Evolutionary conservation across 2,797 vertebrate genomes (phyloP).

Genomic region (Galagoides demidoff): DNA sequence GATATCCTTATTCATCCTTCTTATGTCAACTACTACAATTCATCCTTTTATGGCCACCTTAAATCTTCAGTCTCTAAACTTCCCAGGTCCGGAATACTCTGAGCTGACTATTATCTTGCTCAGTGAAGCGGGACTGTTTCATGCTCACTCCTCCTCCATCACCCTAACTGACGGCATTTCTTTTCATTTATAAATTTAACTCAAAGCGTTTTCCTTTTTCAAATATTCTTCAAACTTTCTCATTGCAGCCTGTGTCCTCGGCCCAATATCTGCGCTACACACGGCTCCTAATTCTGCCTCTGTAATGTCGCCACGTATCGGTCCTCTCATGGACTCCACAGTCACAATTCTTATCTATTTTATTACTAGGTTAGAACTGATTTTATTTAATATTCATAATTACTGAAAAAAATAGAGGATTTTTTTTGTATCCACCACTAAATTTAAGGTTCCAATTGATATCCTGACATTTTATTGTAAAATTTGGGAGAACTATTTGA

Average conservation of each 20-base stretch:
- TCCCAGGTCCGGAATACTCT: conserved; percentile 27
- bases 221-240: conserved; percentile 64
- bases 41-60: conserved; percentile 71
- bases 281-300: background rate
- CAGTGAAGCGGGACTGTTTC: conserved; percentile 9
- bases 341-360: background rate
- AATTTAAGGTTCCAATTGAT: background rate
- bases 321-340: background rate
- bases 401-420: background rate
- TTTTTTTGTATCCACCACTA: background rate
- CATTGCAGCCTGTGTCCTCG: background rate
- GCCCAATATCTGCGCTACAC: background rate
- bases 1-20: conserved; percentile 73
- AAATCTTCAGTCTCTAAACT: conserved; percentile 73
- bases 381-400: conserved; percentile 10
- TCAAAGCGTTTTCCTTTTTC: conserved; percentile 53
- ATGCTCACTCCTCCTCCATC: conserved; percentile 44
- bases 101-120: conserved; percentile 70
- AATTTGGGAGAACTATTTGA: background rate
- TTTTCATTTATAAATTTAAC: conserved; percentile 66
- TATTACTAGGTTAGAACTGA: background rate
- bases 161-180: conserved; percentile 46
- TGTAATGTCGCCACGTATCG: background rate
- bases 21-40: conserved; percentile 73
- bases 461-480: background rate